Evolutionary conservation across 2,888 invertebrate genomes (phyloP), one percentile per base, ranked within the genome.

Genomic region (Pseudeuparius sepicola): DNA sequence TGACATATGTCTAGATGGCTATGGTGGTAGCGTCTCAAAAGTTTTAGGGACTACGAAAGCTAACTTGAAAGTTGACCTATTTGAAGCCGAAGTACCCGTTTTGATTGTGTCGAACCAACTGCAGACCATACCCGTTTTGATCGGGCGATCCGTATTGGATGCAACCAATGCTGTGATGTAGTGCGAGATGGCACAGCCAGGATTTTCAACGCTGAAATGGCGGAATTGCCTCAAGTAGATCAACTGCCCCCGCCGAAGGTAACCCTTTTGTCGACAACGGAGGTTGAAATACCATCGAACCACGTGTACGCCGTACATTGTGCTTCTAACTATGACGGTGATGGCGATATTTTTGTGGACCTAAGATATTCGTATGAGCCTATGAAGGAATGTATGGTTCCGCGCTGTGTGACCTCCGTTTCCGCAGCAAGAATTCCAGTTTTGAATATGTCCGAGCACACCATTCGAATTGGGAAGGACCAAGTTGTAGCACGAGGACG

Each of bases 161-260:
- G 15, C 28, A 31, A 13, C 11, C n/a, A 24, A 16, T 10, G 34
- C 17, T n/a, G 17, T 34, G 10, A 34, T 28, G 34, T 34, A 4
- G 31, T 34, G 4, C 13, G 17, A 31, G 13, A 34, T 10, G 26
- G 34, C 27, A 24, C 10, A 10, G 15, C 31, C 11, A 14, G 34
- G 13, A 15, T 34, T 5, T 34, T 34, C 12, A 34, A 12, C 32
- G 7, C 29, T 14, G 24, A 34, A 6, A 14, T 33, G 14, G 14
- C 34, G 5, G 34, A 14, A 28, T 24, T 34, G 14, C 34, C 34
- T 5, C 23, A 34, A 34, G 14, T 34, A 4, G 31, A 34, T 6
- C 11, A 34, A 4, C 11, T 34, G 5, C 34, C 26, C 6, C n/a
- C n/a, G n/a, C 7, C 11, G 7, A 26, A 26, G 7, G 11, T 26